Evolutionary conservation across 2,113 vertebrate species (phyloP), one percentile per base, ranked within the genome.

Genomic region (Tylochromis polylepis): DNA sequence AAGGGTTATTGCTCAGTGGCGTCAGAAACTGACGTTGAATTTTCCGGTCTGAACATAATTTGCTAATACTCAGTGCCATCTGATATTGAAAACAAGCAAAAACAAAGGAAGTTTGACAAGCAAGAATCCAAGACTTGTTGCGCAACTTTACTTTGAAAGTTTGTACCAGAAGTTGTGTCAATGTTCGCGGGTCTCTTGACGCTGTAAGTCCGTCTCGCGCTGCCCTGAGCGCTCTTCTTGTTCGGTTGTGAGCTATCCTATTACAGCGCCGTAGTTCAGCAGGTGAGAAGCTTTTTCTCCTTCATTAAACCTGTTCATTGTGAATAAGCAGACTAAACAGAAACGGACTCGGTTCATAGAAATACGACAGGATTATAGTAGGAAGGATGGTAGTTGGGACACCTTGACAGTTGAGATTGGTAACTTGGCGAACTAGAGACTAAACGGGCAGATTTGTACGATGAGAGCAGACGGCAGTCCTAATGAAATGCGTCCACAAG

Each of bases 231-330:
- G 14, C 78, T 34, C 84, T 38, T 2, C 67, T 75, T 43, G 24
- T 51, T 56, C 36, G 2, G 11, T 22, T 7, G 84, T 18, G 36
- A n/a, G 24, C 15, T 2, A n/a, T 55, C 53, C 18, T 11, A 20
- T 36, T 18, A 8, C 34, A 72, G 60, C 87, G 6, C 85, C 58
- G 82, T 27, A 5, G 6, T 5, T 24, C n/a, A 46, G 77, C 88
- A 94, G 93, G 93, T 94, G 85, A 92, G 91, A 15, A 34, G n/a
- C 57, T 3, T 84, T 46, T 34, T 22, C 38, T 29, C 43, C 67
- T 43, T 31, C 72, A 53, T 77, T 77, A 77, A 53, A 22, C 16
- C 8, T 22, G 1, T 60, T 87, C 12, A 53, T 16, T 80, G 2
- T 1, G 4, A 16, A 18, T 11, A 41, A 31, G 4, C 12, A 3